phyloP scores from a whole-genome alignment of 2,888 invertebrate genomes.

The Lacanobia oleracea region DNA sequence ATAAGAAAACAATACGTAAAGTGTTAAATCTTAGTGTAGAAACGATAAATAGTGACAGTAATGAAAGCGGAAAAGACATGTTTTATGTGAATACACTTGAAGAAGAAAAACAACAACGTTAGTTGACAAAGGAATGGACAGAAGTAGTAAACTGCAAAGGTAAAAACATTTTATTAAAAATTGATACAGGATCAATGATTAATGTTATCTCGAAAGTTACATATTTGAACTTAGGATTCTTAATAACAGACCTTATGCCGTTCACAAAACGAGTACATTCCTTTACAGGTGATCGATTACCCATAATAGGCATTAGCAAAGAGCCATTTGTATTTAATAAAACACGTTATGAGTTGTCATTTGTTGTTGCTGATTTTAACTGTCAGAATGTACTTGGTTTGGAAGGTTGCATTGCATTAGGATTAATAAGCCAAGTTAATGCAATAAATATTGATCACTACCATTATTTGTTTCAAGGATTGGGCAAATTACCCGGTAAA shows the following conservation, averaged over 20 bases:
- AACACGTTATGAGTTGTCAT: constrained; percentile 6
- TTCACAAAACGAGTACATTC: too few relatives aligned
- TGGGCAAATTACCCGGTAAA: constrained; percentile 55
- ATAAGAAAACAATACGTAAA: constrained; percentile 12
- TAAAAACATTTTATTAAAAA: constrained; percentile 22
- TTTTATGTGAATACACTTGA: constrained; percentile 12
- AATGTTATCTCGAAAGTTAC: constrained; percentile 23
- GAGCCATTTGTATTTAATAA: constrained; percentile 12
- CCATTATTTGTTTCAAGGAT: constrained; percentile 52
- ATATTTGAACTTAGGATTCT: constrained; percentile 7
- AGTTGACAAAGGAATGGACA: too few relatives aligned
- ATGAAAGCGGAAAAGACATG: too few relatives aligned
- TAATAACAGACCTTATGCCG: too few relatives aligned
- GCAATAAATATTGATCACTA: constrained; percentile 18
- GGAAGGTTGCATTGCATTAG: constrained; percentile 16
- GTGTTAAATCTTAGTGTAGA: constrained; percentile 24
- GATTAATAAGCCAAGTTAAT: constrained; percentile 22
- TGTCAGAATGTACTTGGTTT: constrained; percentile 36
- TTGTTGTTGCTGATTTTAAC: constrained; percentile 15
- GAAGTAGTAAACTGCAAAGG: too few relatives aligned
- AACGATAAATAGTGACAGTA: constrained; percentile 15
- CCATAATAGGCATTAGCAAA: too few relatives aligned
- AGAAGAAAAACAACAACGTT: too few relatives aligned
- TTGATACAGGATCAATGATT: constrained; percentile 37
- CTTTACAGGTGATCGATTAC: too few relatives aligned